These are phyloP conservation scores for Melanotaenia maccullochi DNA, from an alignment of 2,797 vertebrate species.

Conservation along the genomic window DNA sequence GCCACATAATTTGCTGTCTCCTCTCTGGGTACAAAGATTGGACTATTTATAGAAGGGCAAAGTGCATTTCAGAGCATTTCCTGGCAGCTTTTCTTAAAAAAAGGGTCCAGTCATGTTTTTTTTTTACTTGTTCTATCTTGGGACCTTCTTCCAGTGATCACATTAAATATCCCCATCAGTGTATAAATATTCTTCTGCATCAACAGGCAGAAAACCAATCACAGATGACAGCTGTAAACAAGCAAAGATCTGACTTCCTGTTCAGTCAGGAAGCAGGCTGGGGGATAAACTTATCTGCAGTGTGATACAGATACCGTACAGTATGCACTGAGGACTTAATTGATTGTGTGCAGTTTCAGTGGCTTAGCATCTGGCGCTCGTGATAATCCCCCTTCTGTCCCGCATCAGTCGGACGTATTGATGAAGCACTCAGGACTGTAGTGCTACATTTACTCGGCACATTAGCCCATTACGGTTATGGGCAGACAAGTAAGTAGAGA, in stretches of 20 bases:
- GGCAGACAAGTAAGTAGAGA: conserved; percentile 59
- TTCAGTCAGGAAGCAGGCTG: background rate
- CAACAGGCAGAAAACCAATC: background rate
- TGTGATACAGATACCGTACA: conserved; percentile 62
- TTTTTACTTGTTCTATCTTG: background rate
- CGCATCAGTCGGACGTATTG: conserved; percentile 75
- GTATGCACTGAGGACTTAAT: conserved; percentile 69
- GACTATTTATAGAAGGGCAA: background rate
- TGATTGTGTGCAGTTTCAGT: conserved; percentile 77
- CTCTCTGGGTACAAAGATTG: background rate
- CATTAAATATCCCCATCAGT: background rate
- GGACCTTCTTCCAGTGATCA: background rate
- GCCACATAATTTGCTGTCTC: background rate
- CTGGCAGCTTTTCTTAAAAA: background rate
- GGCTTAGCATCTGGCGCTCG: conserved; percentile 77
- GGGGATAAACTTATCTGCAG: conserved; percentile 24
- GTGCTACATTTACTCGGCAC: conserved; percentile 75
- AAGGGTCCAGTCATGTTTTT: background rate
- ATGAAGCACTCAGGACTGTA: conserved; percentile 75
- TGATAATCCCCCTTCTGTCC: conserved; percentile 79
- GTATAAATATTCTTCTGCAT: background rate
- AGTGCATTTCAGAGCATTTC: background rate
- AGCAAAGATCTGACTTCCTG: background rate
- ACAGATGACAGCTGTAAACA: background rate
- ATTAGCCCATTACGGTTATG: conserved; percentile 75